Base-by-base conservation (phyloP, 2,888 invertebrate genomes). In the Gnatocerus cornutus region DNA sequence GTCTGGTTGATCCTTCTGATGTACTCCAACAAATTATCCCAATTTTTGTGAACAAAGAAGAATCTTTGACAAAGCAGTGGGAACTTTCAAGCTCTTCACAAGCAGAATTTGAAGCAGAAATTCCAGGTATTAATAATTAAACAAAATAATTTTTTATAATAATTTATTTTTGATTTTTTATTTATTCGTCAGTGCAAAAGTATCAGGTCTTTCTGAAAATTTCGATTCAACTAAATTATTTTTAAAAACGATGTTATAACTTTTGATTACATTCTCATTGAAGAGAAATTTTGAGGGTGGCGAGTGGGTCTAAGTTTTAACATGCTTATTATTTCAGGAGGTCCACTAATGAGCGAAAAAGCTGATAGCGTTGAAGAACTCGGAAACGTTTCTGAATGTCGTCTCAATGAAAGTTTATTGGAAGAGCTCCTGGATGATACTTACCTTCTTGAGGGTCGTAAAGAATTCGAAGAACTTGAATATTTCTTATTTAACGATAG, bases 401-500 rank as follows among this genome's bases (percentile, higher is more conserved):
- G 56, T 4, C 14, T 68, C 21, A 68, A 68, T 46, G 55, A 46
- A 27, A 62, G 55, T 55, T 46, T 61, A 2, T 45, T 68, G n/a
- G 68, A 52, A 16, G 67, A 61, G 33, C 10, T 61, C 7, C 12
- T 56, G 3, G 68, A 68, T 27, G 63, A 55, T n/a, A 43, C 29
- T 10, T 55, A 46, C 16, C 21, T 68, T 13, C 21, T 58, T 12
- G 41, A 48, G 33, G 58, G 58, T 3, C 30, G 46, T 5, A 68
- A 56, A 33, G 68, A 68, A 30, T 63, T 63, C 39, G 68, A 63
- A 50, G 56, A 68, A 48, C 58, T 63, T 9, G 63, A 68, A 48
- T 46, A 43, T 50, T 63, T 63, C 45, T 43, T 68, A 29, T 68
- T 68, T 27, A 37, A 68, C 21, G 53, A 63, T 14, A 41, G 12